These are phyloP conservation scores for Enoplosus armatus DNA, from an alignment of 2,797 vertebrate genomes.

Conservation along the genomic window DNA sequence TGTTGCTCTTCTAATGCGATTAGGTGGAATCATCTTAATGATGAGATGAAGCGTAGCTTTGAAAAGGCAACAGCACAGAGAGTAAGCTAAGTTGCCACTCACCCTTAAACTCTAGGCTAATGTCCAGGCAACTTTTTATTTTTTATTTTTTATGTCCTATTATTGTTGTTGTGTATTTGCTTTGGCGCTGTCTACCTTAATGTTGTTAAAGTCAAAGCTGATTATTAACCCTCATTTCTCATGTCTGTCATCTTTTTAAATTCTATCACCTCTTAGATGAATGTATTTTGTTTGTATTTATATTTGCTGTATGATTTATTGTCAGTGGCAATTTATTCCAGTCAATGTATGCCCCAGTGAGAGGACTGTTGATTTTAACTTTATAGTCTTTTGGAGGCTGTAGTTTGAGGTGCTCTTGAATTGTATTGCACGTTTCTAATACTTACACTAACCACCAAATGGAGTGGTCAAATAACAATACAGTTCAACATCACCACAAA, in stretches of 20 bases:
- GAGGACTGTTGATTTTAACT: neutral
- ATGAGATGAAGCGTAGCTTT: conserved; percentile 57
- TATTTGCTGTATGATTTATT: neutral
- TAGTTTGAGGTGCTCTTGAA: neutral
- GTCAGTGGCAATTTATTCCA: neutral
- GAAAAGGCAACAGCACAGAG: conserved; percentile 36
- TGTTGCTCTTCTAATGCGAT: conserved; percentile 72
- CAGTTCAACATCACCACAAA: neutral
- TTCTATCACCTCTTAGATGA: neutral
- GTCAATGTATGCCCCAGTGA: neutral
- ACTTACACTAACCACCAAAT: neutral
- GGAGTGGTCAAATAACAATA: neutral
- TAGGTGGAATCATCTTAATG: conserved; percentile 71
- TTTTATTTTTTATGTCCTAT: neutral
- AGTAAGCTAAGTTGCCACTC: conserved; percentile 29
- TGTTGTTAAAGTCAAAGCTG: neutral
- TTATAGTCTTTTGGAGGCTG: neutral
- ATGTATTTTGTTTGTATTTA: too few species aligned
- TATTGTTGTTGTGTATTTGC: conserved; percentile 5
- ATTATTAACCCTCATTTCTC: neutral
- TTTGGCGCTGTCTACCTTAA: neutral
- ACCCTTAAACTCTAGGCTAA: conserved; percentile 29
- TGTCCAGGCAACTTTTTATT: conserved; percentile 1
- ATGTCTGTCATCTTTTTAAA: neutral
- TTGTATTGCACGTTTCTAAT: neutral